Conservation (phyloP, 2,797 vertebrate species). For the Neostethus bicornis region DNA sequence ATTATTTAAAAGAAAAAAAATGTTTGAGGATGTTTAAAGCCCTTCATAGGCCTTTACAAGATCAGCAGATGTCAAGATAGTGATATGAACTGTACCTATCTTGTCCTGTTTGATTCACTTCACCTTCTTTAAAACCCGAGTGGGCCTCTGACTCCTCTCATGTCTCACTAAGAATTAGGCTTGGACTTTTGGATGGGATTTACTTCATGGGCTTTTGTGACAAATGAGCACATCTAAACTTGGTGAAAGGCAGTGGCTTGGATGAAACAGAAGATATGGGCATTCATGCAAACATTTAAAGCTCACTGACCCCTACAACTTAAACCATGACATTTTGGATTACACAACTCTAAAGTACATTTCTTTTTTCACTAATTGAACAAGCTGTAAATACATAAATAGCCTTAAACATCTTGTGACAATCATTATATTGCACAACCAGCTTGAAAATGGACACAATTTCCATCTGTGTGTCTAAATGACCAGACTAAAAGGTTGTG, state of each 20-base stretch:
- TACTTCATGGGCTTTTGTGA: slow-evolving; percentile 20
- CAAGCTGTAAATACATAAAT: too few relatives aligned
- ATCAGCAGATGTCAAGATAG: background rate
- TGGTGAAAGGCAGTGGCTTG: slow-evolving; percentile 18
- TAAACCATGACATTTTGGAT: slow-evolving; percentile 15
- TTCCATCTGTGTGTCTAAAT: slow-evolving; percentile 7
- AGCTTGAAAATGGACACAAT: background rate
- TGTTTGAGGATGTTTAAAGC: background rate
- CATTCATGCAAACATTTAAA: too few relatives aligned
- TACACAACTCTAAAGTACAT: too few relatives aligned
- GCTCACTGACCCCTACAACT: too few relatives aligned
- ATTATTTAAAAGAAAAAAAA: background rate
- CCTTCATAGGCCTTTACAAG: slow-evolving; percentile 1
- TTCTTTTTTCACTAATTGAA: too few relatives aligned
- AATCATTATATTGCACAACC: too few relatives aligned
- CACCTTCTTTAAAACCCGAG: slow-evolving; percentile 7
- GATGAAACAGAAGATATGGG: slow-evolving; percentile 1
- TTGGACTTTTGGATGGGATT: slow-evolving; percentile 35
- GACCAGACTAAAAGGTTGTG: background rate
- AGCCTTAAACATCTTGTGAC: too few relatives aligned
- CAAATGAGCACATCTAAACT: slow-evolving; percentile 24
- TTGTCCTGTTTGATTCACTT: slow-evolving; percentile 18
- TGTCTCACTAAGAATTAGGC: slow-evolving; percentile 15
- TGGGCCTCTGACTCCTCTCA: slow-evolving; percentile 29
- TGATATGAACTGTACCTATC: slow-evolving; percentile 1